Base-by-base conservation (phyloP, 2,888 invertebrate genomes). In the Blastobasis lacticolella region DNA sequence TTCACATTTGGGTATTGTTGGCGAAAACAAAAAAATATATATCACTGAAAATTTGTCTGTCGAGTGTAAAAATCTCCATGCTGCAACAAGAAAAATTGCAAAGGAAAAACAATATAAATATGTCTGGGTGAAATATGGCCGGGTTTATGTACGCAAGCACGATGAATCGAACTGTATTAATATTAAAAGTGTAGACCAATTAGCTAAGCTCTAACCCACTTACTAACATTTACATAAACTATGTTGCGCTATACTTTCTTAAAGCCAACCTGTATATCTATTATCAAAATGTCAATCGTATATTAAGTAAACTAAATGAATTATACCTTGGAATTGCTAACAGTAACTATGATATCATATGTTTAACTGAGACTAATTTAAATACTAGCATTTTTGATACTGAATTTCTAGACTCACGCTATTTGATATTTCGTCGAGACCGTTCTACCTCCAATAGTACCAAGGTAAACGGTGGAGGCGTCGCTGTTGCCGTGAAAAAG, bases 401-500 rank as follows among this genome's bases (percentile, higher is more conserved):
- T 5, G 49, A 49, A 41, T 7, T 51, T 8, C 23, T 54, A 41
- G 51, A 50, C 45, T 36, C n/a, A 44, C 37, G 47, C 3, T 51
- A 48, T 10, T 43, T 48, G 43, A 7, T 51, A 6, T 51, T 48
- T 23, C 46, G 48, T 4, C 5, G 47, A 4, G 47, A 51, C n/a
- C 51, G 51, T 7, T 8, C 49, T 46, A 38, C 42, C 3, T 23
- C 54, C 8, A 37, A 38, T 8, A 9, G 37, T 0, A 46, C 38
- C 1, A 54, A 53, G 44, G 9, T 6, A 10, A 42, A 48, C 4
- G 56, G 57, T 6, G 60, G 58, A 1, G 59, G 59, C 2, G 54
- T 59, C 9, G 10, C 56, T 2, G 41, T 59, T 1, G 59, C 59
- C 10, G 8, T 56, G 3, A 57, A 57, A 46, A 57, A 53, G 10